A percentile compares a stretch with the other conserved stretches of the same genome.
phyloP scores from a whole-genome alignment of 2,113 vertebrate species.

The Leptocoma aspasia region DNA sequence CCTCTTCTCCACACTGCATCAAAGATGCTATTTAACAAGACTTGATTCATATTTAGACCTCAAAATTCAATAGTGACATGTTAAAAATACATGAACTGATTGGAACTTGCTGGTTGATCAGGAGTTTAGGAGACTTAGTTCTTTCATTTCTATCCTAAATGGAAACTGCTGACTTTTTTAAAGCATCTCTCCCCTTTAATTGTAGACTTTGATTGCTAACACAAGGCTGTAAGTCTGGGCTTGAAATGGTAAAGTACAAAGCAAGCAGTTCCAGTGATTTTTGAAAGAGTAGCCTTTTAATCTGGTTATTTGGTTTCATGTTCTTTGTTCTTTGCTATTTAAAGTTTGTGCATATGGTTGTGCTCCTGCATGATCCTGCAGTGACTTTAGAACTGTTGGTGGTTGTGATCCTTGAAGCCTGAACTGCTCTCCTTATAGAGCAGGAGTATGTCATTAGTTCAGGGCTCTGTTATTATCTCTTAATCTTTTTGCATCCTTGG shows the following conservation, averaged over 20 bases:
- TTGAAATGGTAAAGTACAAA: neutral
- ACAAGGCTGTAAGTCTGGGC: neutral
- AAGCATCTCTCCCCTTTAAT: slow-evolving; percentile 5
- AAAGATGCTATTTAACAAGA: neutral
- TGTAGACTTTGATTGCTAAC: neutral
- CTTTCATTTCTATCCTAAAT: neutral
- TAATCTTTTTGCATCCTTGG: neutral
- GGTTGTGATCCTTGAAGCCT: neutral
- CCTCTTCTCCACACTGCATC: neutral
- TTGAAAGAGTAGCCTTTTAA: neutral
- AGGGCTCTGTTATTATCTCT: neutral
- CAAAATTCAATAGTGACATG: neutral
- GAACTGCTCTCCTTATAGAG: neutral
- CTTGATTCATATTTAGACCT: neutral
- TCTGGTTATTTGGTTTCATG: neutral
- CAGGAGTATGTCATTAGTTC: neutral
- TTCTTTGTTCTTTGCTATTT: neutral
- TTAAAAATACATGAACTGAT: neutral
- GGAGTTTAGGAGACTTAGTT: neutral
- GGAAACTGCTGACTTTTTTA: neutral
- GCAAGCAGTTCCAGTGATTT: neutral
- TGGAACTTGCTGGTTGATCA: neutral
- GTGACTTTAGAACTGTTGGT: neutral
- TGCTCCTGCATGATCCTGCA: neutral
- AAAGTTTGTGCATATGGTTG: neutral